Base-by-base conservation (phyloP, 2,797 vertebrate species). In the Vipera ursinii region DNA sequence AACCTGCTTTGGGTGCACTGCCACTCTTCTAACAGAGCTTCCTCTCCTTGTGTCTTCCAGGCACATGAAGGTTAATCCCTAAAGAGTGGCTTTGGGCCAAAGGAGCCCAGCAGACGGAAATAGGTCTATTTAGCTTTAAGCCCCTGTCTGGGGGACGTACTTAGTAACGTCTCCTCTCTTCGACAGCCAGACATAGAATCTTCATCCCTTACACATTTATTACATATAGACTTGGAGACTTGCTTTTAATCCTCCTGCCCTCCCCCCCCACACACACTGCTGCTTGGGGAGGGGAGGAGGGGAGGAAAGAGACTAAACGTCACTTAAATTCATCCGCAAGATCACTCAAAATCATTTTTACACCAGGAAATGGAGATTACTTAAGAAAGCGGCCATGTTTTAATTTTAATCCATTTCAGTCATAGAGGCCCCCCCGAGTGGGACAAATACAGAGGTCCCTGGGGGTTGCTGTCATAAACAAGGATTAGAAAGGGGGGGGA, bases 1-100 rank as follows among this genome's bases (percentile, higher is more conserved):
- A 88, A 56, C 55, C 73, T 48, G 26, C 59, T 91, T 61, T 48
- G 60, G 90, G 78, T 51, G 90, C 32, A 5, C 32, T 3, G 38
- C 69, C 63, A 13, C 86, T 17, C 0, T 59, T 53, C 38, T 89
- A 60, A 53, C 1, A 4, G n/a, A 20, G 0, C 17, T 22, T 17
- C 24, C 10, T 53, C 26, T 4, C 44, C 3, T 73, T 57, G 1
- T 65, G 86, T 24, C 59, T 89, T 85, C 32, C 63, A 3, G 13
- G 32, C 38, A 12, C 44, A 55, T 82, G 53, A 55, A 92, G 88
- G 69, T 89, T 90, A 90, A 90, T 92, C 92, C 38, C 86, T 26
- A 15, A 8, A 32, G 63, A 65, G 89, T 32, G 63, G 89, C 78
- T 8, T 0, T 24, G 4, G 3, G 4, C 20, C 55, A 86, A 59